Percentiles rank a stretch among this genome's conserved stretches.
Conservation (phyloP, 2,797 vertebrate species). For the Leptodactylus fallax region DNA sequence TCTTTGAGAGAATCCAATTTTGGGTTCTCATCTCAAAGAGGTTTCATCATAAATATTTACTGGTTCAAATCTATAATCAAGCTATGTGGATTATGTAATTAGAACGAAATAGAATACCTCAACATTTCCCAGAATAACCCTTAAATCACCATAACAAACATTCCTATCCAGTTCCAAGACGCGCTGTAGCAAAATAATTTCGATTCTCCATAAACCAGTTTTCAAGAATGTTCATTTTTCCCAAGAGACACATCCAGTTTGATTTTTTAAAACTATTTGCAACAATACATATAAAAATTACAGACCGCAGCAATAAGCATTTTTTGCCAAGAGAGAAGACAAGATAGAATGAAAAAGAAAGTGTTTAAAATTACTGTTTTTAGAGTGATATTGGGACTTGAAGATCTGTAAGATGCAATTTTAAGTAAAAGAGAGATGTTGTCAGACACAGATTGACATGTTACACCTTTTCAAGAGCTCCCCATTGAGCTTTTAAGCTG, state of each 20-base stretch:
- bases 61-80: too few species aligned
- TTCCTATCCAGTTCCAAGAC: neutral
- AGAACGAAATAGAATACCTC: too few species aligned
- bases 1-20: too few species aligned
- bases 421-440: slow-evolving; percentile 30
- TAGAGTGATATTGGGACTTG: slow-evolving; percentile 7
- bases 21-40: too few species aligned
- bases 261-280: neutral
- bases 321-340: neutral
- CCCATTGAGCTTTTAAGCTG: slow-evolving; percentile 13
- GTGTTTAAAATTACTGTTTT: slow-evolving; percentile 36
- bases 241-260: neutral
- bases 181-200: neutral
- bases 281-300: neutral
- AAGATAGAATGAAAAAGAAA: neutral
- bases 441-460: slow-evolving; percentile 6
- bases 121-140: neutral
- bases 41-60: too few species aligned
- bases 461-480: neutral
- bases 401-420: slow-evolving; percentile 19
- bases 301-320: neutral
- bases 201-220: neutral
- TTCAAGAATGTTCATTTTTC: neutral
- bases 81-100: too few species aligned
- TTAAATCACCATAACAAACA: neutral